These are phyloP conservation scores for Corvus moneduloides DNA, from an alignment of 2,113 vertebrate species.

Conservation along the genomic window DNA sequence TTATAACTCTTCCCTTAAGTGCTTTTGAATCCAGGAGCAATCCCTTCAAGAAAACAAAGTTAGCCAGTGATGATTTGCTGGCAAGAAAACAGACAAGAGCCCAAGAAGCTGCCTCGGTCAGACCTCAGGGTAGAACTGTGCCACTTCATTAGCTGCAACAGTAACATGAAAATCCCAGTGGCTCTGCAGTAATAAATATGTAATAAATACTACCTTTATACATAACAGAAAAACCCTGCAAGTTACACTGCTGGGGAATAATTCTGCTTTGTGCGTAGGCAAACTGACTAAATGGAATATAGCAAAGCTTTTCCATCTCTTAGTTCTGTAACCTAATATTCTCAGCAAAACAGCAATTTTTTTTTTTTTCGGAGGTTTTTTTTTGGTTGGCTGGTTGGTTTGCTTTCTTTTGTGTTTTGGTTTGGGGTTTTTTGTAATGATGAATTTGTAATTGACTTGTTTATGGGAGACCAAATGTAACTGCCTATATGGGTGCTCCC, in stretches of 20 bases:
- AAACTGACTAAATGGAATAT: neutral
- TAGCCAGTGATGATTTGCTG: neutral
- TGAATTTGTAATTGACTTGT: neutral
- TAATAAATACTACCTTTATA: constrained; percentile 24
- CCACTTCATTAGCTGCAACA: neutral
- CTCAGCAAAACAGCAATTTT: neutral
- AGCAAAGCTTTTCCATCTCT: neutral
- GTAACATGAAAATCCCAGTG: neutral
- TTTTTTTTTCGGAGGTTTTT: neutral
- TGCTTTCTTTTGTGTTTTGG: neutral
- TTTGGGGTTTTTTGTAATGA: neutral
- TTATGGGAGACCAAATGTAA: neutral
- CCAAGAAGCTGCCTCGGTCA: neutral
- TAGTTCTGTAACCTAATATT: neutral
- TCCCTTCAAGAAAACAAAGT: neutral
- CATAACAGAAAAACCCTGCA: neutral
- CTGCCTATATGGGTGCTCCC: neutral
- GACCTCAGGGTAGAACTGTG: neutral
- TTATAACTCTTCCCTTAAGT: neutral
- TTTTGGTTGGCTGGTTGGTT: neutral
- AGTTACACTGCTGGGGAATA: neutral
- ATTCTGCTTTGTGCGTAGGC: neutral
- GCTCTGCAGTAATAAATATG: constrained; percentile 7
- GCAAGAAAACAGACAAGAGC: neutral
- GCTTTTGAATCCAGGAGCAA: neutral